Evolutionary conservation across 2,113 vertebrate species (phyloP).

Genomic region (Microcebus jonahi): DNA sequence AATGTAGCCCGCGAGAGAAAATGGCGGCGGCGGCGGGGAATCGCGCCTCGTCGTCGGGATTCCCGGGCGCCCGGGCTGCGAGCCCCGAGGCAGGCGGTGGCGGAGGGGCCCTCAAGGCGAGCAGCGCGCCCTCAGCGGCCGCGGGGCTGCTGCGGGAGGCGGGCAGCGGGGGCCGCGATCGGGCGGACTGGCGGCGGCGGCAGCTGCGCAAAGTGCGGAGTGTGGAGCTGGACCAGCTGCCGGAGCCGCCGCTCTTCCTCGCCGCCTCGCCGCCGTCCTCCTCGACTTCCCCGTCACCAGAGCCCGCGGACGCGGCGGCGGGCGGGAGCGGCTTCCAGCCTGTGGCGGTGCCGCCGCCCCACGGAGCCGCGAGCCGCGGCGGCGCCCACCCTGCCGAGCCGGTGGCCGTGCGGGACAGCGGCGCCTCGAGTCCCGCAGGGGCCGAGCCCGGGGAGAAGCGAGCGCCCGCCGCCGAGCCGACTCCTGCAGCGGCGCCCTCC

Average conservation of each 20-base stretch:
- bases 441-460: slow-evolving; percentile 67
- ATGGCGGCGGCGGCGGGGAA: slow-evolving; percentile 92
- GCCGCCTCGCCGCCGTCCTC: slow-evolving; percentile 61
- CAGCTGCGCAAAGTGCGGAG: slow-evolving; percentile 92
- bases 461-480: slow-evolving; percentile 67
- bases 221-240: slow-evolving; percentile 88
- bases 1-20: slow-evolving; percentile 91
- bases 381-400: slow-evolving; percentile 59
- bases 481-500: slow-evolving; percentile 61
- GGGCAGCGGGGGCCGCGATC: slow-evolving; percentile 80
- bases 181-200: slow-evolving; percentile 88
- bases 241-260: slow-evolving; percentile 79
- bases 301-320: slow-evolving; percentile 64
- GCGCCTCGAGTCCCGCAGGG: slow-evolving; percentile 58
- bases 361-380: slow-evolving; percentile 58
- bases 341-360: slow-evolving; percentile 57
- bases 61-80: slow-evolving; percentile 75
- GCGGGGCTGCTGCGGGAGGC: slow-evolving; percentile 73
- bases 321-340: slow-evolving; percentile 47
- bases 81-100: slow-evolving; percentile 66
- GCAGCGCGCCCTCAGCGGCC: slow-evolving; percentile 65
- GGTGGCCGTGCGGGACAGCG: slow-evolving; percentile 57
- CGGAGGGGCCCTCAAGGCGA: slow-evolving; percentile 60
- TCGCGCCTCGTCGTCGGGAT: slow-evolving; percentile 87
- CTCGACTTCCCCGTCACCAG: slow-evolving; percentile 74